These are phyloP conservation scores for Drosophila atroscutellata DNA, from an alignment of 2,888 invertebrate genomes.

Conservation along the genomic window DNA sequence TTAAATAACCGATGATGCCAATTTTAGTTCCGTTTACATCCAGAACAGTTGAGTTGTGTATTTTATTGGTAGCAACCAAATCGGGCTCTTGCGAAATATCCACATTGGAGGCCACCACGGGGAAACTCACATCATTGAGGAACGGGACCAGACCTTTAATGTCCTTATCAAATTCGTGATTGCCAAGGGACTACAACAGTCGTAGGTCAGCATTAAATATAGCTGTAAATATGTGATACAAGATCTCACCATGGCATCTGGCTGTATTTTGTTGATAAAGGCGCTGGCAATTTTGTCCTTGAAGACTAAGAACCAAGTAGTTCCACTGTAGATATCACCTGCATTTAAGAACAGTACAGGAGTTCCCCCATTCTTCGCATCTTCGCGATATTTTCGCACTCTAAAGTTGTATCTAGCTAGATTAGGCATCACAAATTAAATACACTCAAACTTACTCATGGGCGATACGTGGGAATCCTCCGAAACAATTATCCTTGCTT, in stretches of 20 bases:
- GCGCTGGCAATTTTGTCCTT: constrained; percentile 92
- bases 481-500: constrained; percentile 90
- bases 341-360: constrained; percentile 94
- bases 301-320: constrained; percentile 93
- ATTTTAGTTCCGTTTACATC: constrained; percentile 88
- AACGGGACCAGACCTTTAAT: constrained; percentile 91
- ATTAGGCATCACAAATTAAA: not conserved
- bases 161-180: constrained; percentile 96
- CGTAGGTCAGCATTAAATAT: not conserved
- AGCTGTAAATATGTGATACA: not conserved
- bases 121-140: constrained; percentile 89
- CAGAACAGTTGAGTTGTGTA: constrained; percentile 88
- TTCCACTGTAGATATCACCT: constrained; percentile 96
- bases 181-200: constrained; percentile 90
- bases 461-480: constrained; percentile 93
- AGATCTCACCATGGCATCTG: constrained; percentile 92
- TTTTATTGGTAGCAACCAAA: constrained; percentile 86
- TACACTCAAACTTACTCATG: constrained; percentile 75
- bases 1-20: constrained; percentile 94
- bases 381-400: constrained; percentile 88
- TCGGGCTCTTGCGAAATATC: constrained; percentile 88
- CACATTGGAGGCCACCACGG: constrained; percentile 92
- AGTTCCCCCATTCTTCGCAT: constrained; percentile 86
- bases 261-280: constrained; percentile 91
- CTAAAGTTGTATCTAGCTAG: constrained; percentile 76